These are phyloP conservation scores for Mionectes macconnelli DNA, from an alignment of 2,113 vertebrate species.

Conservation along the genomic window DNA sequence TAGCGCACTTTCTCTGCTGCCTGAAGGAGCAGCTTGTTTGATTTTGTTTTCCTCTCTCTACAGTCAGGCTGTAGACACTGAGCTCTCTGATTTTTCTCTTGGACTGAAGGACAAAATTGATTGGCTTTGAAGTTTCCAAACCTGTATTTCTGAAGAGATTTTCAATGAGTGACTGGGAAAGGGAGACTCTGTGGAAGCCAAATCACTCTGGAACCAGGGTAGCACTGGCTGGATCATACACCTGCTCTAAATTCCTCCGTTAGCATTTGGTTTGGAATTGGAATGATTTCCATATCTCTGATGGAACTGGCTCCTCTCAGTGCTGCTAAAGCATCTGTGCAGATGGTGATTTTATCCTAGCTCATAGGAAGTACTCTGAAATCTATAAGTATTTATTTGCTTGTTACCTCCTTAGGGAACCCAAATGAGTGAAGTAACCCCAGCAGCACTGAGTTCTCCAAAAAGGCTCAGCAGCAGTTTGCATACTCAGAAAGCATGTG, in stretches of 20 bases:
- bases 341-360: not conserved
- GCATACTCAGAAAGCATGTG: fast-evolving
- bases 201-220: not conserved
- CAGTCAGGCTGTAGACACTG: not conserved
- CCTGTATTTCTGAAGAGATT: not conserved
- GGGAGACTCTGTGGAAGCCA: not conserved
- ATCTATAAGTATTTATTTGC: not conserved
- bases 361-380: not conserved
- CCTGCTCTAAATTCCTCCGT: not conserved
- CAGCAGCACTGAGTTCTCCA: not conserved
- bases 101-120: not conserved
- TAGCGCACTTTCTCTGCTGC: not conserved
- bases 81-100: not conserved
- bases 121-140: not conserved
- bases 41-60: not conserved
- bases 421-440: not conserved
- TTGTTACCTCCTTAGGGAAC: not conserved
- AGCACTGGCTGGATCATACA: not conserved
- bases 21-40: not conserved
- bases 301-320: not conserved
- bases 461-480: not conserved
- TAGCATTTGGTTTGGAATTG: not conserved
- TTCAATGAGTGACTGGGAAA: not conserved
- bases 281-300: not conserved
- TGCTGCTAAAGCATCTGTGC: not conserved